Evolutionary conservation across 2,113 vertebrate genomes (phyloP), one percentile per base, ranked within the genome.

Genomic region (Dipodomys merriami): DNA sequence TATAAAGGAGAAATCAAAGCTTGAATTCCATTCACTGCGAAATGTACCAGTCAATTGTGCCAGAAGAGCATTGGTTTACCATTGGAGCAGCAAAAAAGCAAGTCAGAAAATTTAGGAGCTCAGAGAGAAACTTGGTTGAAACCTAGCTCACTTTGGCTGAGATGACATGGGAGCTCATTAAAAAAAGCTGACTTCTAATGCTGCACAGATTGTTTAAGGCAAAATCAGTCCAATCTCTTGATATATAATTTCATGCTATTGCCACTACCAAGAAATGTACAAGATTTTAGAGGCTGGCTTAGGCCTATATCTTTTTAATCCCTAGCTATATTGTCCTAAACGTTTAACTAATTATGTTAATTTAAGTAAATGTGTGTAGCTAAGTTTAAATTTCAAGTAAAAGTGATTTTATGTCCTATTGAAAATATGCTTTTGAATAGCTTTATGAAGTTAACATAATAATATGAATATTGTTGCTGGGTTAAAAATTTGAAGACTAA

Each of bases 371-470:
- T 82, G 60, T 73, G 29, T 68, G 77, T 29, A 69, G 49, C 25
- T 69, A 69, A 44, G 23, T 80, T 94, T 65, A 84, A 95, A 94
- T 83, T 88, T 82, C 30, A 82, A 85, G 53, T 81, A 84, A 94
- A 79, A 91, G 22, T 30, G 49, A 88, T 86, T 77, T 29, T 82
- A 80, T 49, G 65, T 71, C 76, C 19, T 90, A 64, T 46, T 35
- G 35, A 87, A 65, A 30, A 49, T 13, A 57, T 23, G 10, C 67
- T 53, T 86, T 44, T 35, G 72, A 77, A 30, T 77, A 80, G 15
- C 33, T 74, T 64, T 27, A 86, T 83, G 64, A 13, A 3, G 4
- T 69, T 86, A 81, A 76, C 13, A 65, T 62, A 81, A 77, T 90
- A 78, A 85, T 62, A 53, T 71, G 49, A 88, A 80, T 79, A 39